Evolutionary conservation across 2,888 invertebrate genomes (phyloP).

Genomic region (Vesta saturnalis): DNA sequence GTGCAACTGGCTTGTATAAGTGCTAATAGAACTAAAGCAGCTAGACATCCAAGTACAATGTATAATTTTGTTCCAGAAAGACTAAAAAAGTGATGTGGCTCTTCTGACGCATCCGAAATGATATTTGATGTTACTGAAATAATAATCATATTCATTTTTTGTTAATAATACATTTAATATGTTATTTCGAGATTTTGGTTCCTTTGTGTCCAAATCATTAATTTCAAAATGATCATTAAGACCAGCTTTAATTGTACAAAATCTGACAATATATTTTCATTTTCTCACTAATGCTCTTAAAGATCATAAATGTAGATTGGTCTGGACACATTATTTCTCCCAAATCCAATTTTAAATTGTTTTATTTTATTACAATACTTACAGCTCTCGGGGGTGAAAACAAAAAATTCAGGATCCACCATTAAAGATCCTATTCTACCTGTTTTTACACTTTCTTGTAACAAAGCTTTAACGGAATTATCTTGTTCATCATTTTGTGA

Average conservation of each 20-base stretch:
- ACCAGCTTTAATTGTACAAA: no score
- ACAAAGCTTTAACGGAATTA: slow-evolving; percentile 65
- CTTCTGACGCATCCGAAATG: slow-evolving; percentile 59
- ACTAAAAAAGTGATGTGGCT: slow-evolving; percentile 67
- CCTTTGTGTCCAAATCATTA: no score
- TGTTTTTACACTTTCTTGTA: slow-evolving; percentile 75
- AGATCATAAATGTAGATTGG: no score
- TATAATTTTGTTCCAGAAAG: slow-evolving; percentile 80
- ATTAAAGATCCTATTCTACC: slow-evolving; percentile 82
- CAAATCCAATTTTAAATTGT: no score
- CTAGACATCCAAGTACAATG: slow-evolving; percentile 84
- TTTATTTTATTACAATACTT: slow-evolving; percentile 60
- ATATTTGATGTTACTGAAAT: slow-evolving; percentile 66
- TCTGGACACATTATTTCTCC: no score
- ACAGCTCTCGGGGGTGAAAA: slow-evolving; percentile 78
- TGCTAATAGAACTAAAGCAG: slow-evolving; percentile 80
- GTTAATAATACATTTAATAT: no score
- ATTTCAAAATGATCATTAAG: no score
- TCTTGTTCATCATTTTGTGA: slow-evolving; percentile 50
- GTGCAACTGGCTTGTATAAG: slow-evolving; percentile 87
- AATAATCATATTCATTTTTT: slow-evolving; percentile 49
- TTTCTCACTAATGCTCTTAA: no score
- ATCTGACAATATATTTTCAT: no score
- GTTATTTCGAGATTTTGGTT: no score
- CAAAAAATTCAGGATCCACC: slow-evolving; percentile 83